Base-by-base conservation (phyloP, 2,888 invertebrate species). In the Heliconius cydno region DNA sequence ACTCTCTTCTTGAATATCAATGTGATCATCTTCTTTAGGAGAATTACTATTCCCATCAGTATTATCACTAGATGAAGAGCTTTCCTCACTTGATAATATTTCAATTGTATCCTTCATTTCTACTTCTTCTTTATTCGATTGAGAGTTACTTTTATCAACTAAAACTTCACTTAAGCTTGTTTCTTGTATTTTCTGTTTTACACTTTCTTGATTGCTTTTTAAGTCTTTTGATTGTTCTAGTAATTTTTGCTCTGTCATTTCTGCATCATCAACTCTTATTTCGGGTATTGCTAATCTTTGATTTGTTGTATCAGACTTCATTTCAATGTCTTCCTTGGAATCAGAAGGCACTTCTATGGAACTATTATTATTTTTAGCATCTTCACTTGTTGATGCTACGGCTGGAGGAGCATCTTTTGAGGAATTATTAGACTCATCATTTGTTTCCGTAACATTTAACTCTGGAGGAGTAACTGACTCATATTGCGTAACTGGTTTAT, bases 21-120 rank as follows among this genome's bases (percentile, higher is more conserved):
- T 79, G 78, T 85, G 82, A 78, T 89, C 86, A n/a, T 86, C 91
- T 68, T 88, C 84, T 84, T 93, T 94, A 6, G 95, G 94, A 15
- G 95, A 95, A 83, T 92, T 93, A 82, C 94, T 94, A 81, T 92
- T 94, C 2, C 92, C 92, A 88, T 94, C 94, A 79, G 92, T 94
- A 77, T 93, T 94, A 77, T 94, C 95, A 88, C 94, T 94, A 19
- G 94, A 94, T 57, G 93, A 93, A 34, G 94, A 94, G 84, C 93
- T 94, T 83, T 94, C 94, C 84, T 94, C 95, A 86, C 93, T 94
- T 63, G 94, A 93, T 68, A 92, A 91, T 2, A 92, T 89, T 86
- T 94, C 94, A 79, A 91, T 89, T 76, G 90, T 88, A 25, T 88
- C 86, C 85, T 93, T 93, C 22, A 87, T 84, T 70, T 94, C 94